Conservation (phyloP, 1,140 invertebrate species). For the Muscidifurax raptorellus region DNA sequence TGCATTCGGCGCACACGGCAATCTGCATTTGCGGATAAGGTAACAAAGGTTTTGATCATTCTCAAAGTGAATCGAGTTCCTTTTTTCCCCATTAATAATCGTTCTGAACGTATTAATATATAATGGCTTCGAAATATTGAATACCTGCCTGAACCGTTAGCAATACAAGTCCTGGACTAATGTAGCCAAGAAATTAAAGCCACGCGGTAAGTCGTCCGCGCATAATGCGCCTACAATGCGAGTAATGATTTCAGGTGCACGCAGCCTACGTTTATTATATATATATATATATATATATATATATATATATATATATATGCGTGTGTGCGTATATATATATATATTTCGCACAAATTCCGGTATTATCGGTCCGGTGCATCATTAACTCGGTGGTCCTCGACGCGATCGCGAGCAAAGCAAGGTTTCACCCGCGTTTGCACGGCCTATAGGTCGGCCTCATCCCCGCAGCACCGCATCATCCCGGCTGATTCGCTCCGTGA, state of each 20-base stretch:
- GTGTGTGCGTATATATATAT: conserved; percentile 19
- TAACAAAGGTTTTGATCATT: background rate
- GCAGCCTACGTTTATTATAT: background rate
- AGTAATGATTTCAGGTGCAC: conserved; percentile 25
- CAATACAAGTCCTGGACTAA: background rate
- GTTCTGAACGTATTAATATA: too few relatives aligned
- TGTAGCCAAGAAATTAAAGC: conserved; percentile 12
- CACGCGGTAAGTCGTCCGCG: background rate
- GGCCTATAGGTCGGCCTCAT: background rate
- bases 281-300: conserved; percentile 19
- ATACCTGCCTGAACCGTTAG: too few relatives aligned
- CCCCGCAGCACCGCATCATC: background rate
- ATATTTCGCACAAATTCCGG: conserved; percentile 53
- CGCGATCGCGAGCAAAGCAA: conserved; percentile 10
- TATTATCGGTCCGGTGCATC: conserved; percentile 58
- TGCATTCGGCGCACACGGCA: background rate
- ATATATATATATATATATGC: background rate
- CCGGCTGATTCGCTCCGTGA: background rate
- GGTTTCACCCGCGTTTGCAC: conserved; percentile 7
- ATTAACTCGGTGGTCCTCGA: conserved; percentile 57
- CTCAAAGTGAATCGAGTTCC: background rate
- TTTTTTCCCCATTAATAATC: background rate
- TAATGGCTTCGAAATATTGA: background rate
- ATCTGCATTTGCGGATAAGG: background rate
- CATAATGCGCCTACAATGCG: background rate